phyloP scores from a whole-genome alignment of 2,888 invertebrate species.

The Eupithecia vulgata region DNA sequence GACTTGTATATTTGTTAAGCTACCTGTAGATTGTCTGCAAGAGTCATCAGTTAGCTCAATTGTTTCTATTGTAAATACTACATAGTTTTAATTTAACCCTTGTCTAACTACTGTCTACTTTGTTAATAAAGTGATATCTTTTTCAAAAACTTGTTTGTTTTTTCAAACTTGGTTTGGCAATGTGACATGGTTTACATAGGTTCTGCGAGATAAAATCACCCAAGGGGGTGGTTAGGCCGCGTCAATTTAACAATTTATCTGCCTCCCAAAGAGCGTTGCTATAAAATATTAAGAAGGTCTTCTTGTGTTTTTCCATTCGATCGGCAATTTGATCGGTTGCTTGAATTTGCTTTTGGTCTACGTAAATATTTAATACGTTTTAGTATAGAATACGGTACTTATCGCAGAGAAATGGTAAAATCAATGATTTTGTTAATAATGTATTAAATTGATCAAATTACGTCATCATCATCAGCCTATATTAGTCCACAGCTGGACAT shows the following conservation, averaged over 20 bases:
- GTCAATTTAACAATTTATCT: conserved; percentile 17
- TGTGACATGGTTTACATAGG: conserved; percentile 17
- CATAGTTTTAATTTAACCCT: too few species aligned
- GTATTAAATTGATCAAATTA: not conserved
- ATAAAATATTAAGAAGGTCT: conserved; percentile 4
- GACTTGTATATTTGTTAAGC: too few species aligned
- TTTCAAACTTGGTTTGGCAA: not conserved
- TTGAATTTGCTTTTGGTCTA: not conserved
- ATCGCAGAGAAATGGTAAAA: not conserved
- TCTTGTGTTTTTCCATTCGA: conserved; percentile 3
- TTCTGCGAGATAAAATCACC: conserved; percentile 6
- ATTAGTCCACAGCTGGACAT: too few species aligned
- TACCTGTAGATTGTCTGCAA: too few species aligned
- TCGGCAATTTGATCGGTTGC: not conserved
- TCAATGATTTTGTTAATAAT: not conserved
- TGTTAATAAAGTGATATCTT: too few species aligned
- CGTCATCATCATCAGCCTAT: too few species aligned
- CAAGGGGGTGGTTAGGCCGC: conserved; percentile 10
- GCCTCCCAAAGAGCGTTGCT: conserved; percentile 4
- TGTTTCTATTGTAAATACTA: too few species aligned
- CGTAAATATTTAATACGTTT: not conserved
- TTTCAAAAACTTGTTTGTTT: not conserved
- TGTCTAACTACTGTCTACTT: too few species aligned
- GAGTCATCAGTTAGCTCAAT: too few species aligned
- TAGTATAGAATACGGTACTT: not conserved